These are phyloP conservation scores for Cylloceria caligata DNA, from an alignment of 2,888 invertebrate species.

Conservation along the genomic window DNA sequence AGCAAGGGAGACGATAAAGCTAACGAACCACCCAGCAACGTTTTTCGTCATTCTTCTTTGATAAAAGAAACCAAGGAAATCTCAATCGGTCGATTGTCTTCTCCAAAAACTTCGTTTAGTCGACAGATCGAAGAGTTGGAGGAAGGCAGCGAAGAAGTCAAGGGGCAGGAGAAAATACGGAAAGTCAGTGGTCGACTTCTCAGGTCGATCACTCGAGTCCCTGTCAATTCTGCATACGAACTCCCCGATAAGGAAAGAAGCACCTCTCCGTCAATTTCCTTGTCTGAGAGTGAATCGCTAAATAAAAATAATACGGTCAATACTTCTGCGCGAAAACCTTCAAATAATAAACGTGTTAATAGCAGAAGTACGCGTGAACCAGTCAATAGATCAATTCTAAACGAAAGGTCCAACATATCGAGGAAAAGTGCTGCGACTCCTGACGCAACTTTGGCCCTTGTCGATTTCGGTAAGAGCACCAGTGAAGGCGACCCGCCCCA, in stretches of 20 bases:
- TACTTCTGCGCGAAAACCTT: not conserved
- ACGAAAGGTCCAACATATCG: not conserved
- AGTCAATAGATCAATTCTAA: not conserved
- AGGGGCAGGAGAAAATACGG: not conserved
- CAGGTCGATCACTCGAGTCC: slow-evolving; percentile 6
- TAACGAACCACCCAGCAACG: not conserved
- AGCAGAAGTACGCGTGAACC: not conserved
- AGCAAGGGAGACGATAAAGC: not conserved
- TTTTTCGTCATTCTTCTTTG: not conserved
- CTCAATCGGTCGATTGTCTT: slow-evolving; percentile 11
- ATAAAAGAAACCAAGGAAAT: not conserved
- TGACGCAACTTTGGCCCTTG: slow-evolving; percentile 3
- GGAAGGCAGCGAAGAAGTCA: not conserved
- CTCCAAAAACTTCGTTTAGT: not conserved
- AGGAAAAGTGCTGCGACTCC: not conserved
- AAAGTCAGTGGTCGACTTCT: not conserved
- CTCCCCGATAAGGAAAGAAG: slow-evolving; percentile 61
- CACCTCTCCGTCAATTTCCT: slow-evolving; percentile 34
- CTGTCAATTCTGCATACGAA: slow-evolving; percentile 58
- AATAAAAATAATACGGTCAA: not conserved
- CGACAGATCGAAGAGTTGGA: not conserved
- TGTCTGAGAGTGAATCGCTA: slow-evolving; percentile 35
- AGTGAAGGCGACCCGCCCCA: not conserved
- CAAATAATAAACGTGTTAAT: not conserved
- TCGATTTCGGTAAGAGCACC: not conserved